These are phyloP conservation scores for Pseudolycoriella hygida DNA, from an alignment of 2,888 invertebrate species.

Conservation along the genomic window DNA sequence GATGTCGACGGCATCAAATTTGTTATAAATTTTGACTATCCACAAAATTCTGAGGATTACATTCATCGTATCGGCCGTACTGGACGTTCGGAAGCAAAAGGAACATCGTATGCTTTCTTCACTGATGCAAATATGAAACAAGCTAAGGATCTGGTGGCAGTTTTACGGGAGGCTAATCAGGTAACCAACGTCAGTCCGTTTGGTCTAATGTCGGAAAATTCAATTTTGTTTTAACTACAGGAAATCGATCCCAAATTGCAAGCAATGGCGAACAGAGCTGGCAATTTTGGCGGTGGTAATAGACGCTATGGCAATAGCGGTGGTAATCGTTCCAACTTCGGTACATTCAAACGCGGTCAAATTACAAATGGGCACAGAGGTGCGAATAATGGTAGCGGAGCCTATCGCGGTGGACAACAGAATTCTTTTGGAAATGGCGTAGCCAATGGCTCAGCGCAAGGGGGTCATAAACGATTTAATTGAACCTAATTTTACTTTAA, in stretches of 20 bases:
- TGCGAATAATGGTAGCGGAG: background rate
- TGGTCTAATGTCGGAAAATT: conserved; percentile 45
- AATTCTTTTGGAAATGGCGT: background rate
- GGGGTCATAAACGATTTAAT: background rate
- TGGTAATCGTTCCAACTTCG: conserved; percentile 26
- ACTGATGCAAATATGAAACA: conserved; percentile 75
- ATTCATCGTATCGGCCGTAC: conserved; percentile 92
- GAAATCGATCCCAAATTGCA: conserved; percentile 71
- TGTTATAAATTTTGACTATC: conserved; percentile 93
- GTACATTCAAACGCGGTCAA: conserved; percentile 31
- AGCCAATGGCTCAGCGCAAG: background rate
- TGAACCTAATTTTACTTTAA: background rate
- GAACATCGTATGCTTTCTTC: conserved; percentile 91
- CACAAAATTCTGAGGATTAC: conserved; percentile 88
- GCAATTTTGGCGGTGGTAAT: conserved; percentile 40
- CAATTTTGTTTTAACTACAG: conserved; percentile 28
- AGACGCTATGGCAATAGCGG: conserved; percentile 31
- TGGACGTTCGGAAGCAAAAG: conserved; percentile 69
- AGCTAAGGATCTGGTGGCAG: conserved; percentile 75
- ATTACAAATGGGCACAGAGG: background rate
- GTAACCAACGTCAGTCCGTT: too few species aligned
- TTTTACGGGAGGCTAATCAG: conserved; percentile 80
- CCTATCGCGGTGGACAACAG: background rate
- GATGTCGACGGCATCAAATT: conserved; percentile 94
- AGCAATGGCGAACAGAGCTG: conserved; percentile 51